Conservation (phyloP, 64 coral and sea anemone genomes). For the Astreopora myriophthalma region DNA sequence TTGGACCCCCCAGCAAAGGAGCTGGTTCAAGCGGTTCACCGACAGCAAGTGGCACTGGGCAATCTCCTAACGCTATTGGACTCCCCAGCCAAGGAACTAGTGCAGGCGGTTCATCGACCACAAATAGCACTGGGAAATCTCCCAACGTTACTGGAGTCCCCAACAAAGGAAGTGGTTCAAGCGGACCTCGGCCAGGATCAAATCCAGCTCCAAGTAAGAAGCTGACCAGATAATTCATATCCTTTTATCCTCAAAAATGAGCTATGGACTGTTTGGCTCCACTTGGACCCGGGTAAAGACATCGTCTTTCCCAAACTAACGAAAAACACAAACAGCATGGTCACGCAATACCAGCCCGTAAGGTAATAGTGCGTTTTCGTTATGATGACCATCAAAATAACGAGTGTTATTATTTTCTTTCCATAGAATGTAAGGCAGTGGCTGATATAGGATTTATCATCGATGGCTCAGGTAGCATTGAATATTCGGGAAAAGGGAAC, state of each 20-base stretch:
- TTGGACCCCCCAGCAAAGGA: not conserved
- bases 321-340: too few relatives aligned
- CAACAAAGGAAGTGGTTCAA: not conserved
- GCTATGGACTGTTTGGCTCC: too few relatives aligned
- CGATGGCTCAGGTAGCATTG: constrained; percentile 80
- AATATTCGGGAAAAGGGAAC: constrained; percentile 29
- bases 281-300: too few relatives aligned
- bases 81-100: not conserved
- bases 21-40: not conserved
- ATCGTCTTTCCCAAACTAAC: too few relatives aligned
- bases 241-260: too few relatives aligned
- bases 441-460: constrained; percentile 66
- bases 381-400: not conserved
- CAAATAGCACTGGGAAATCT: not conserved
- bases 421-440: constrained; percentile 62
- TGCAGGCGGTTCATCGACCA: not conserved
- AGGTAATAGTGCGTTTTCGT: not conserved
- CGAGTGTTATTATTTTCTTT: not conserved
- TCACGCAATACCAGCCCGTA: not conserved
- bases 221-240: too few relatives aligned
- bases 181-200: not conserved
- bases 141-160: not conserved
- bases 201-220: constrained; percentile 1
- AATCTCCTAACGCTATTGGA: not conserved
- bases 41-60: not conserved